These are phyloP conservation scores for Rhinoderma darwinii DNA, from an alignment of 2,113 vertebrate species.

Conservation along the genomic window DNA sequence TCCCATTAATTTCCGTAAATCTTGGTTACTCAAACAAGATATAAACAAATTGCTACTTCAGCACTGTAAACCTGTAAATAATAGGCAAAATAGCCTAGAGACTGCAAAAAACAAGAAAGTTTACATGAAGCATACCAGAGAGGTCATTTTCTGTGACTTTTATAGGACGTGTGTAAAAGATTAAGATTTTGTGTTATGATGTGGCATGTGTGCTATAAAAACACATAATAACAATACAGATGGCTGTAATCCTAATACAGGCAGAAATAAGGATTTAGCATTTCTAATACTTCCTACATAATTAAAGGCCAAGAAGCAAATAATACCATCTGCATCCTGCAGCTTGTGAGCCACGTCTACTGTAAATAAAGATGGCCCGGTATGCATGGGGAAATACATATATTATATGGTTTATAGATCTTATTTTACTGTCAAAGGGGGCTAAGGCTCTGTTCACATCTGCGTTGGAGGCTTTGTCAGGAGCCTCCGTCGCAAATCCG, in stretches of 20 bases:
- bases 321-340: neutral
- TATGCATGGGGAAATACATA: neutral
- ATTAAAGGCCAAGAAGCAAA: conserved; percentile 7
- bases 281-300: neutral
- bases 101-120: neutral
- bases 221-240: neutral
- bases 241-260: neutral
- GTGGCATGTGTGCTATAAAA: neutral
- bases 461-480: too few species aligned
- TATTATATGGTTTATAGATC: neutral
- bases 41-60: too few species aligned
- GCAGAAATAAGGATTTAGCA: neutral
- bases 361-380: neutral
- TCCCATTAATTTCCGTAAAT: too few species aligned
- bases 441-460: too few species aligned
- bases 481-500: too few species aligned
- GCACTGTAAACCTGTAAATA: neutral
- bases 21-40: too few species aligned
- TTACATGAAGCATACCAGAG: neutral
- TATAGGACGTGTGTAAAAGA: neutral
- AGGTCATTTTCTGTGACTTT: neutral
- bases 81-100: too few species aligned
- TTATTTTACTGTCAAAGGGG: neutral
- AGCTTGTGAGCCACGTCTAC: neutral
- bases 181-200: neutral